phyloP scores from a whole-genome alignment of 2,113 vertebrate species.

The Delphinus delphis region DNA sequence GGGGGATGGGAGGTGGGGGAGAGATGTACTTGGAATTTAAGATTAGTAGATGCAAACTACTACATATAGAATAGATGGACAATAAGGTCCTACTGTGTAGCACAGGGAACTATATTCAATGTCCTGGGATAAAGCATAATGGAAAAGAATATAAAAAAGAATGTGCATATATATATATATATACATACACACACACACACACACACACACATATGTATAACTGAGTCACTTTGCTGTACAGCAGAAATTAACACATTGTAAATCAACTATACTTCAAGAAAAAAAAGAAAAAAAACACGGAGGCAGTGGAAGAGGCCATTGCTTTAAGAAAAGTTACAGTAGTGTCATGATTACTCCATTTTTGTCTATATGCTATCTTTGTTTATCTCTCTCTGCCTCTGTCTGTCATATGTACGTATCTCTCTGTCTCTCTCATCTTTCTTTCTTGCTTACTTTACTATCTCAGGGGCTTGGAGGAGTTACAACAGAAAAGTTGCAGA shows the following conservation, averaged over 20 bases:
- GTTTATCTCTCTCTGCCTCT: background rate
- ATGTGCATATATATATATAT: background rate
- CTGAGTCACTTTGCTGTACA: background rate
- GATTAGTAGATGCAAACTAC: background rate
- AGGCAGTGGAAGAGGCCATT: background rate
- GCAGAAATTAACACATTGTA: background rate
- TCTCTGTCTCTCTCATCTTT: background rate
- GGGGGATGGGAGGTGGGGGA: background rate
- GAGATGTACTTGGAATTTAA: background rate
- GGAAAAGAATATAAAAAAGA: background rate
- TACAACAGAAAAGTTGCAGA: background rate
- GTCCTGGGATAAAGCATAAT: background rate
- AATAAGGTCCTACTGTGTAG: background rate
- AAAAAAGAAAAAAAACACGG: background rate
- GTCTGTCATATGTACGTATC: background rate
- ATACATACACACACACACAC: accelerated
- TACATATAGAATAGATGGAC: background rate
- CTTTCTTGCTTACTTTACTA: background rate
- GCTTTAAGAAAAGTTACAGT: background rate
- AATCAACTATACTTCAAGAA: background rate
- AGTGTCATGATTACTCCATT: background rate
- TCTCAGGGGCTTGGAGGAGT: background rate
- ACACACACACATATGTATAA: background rate
- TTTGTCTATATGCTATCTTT: background rate
- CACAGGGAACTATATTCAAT: background rate